Evolutionary conservation across 2,113 vertebrate genomes (phyloP).

Genomic region (Brachypteracias leptosomus): DNA sequence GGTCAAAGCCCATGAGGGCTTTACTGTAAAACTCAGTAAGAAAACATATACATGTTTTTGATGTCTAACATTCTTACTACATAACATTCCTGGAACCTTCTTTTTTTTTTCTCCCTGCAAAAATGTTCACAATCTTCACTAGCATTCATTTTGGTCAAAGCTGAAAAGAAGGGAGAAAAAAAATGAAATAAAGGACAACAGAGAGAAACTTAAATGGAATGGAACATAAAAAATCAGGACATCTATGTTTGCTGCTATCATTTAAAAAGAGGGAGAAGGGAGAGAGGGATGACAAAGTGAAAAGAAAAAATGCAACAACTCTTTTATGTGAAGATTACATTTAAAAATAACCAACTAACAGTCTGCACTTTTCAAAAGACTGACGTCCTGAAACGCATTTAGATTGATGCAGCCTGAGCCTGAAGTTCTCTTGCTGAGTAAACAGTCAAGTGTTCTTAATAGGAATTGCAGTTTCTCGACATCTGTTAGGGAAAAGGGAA

Average conservation of each 20-base stretch:
- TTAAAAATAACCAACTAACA: slow-evolving; percentile 80
- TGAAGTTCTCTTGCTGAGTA: slow-evolving; percentile 81
- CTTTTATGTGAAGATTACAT: slow-evolving; percentile 82
- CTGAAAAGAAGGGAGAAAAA: neutral
- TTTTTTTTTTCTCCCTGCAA: neutral
- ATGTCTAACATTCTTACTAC: neutral
- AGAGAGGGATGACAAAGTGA: slow-evolving; percentile 62
- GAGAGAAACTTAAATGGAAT: neutral
- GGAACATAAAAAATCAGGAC: slow-evolving; percentile 57
- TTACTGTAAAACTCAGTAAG: slow-evolving; percentile 36
- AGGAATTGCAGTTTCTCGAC: slow-evolving; percentile 84
- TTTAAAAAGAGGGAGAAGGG: slow-evolving; percentile 20
- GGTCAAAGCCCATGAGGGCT: slow-evolving; percentile 26
- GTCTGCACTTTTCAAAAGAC: slow-evolving; percentile 78
- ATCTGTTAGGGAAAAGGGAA: slow-evolving; percentile 87
- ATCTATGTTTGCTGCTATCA: slow-evolving; percentile 41
- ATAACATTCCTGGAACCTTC: neutral
- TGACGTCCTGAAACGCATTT: slow-evolving; percentile 82
- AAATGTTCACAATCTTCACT: neutral
- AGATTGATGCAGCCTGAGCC: slow-evolving; percentile 81
- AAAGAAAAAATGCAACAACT: slow-evolving; percentile 59
- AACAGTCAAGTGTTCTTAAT: slow-evolving; percentile 88
- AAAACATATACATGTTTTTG: neutral
- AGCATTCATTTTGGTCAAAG: neutral
- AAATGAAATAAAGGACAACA: neutral